phyloP scores from a whole-genome alignment of 2,797 vertebrate species.

The Rhabdomys pumilio region DNA sequence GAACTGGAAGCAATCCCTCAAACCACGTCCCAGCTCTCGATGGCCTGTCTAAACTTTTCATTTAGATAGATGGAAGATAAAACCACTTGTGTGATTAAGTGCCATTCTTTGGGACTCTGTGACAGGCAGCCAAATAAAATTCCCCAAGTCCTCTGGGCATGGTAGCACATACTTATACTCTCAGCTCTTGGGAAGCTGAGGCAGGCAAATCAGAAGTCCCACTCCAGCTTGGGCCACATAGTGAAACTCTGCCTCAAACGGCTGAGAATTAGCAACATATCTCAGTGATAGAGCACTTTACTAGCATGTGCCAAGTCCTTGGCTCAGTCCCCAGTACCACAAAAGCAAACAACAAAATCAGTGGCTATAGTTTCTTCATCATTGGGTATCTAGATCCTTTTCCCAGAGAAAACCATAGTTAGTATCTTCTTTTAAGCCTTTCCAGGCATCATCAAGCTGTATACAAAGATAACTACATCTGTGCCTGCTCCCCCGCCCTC shows the following conservation, averaged over 20 bases:
- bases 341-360: background rate
- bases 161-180: background rate
- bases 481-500: background rate
- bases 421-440: background rate
- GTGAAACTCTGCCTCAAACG: background rate
- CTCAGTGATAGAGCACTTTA: background rate
- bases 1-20: background rate
- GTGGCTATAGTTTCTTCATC: background rate
- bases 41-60: slow-evolving; percentile 27
- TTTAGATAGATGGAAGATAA: slow-evolving; percentile 33
- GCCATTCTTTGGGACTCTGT: background rate
- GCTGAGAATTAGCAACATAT: background rate
- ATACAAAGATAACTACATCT: background rate
- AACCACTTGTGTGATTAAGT: background rate
- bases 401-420: background rate
- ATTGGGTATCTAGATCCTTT: background rate
- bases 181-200: background rate
- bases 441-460: background rate
- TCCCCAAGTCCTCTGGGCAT: background rate
- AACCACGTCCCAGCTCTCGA: background rate
- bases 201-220: background rate
- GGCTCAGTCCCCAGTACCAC: background rate
- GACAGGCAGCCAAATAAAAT: background rate
- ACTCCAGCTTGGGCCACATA: background rate
- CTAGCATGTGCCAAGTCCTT: background rate